phyloP scores from a whole-genome alignment of 2,113 vertebrate species.

The Melanotaenia duboulayi region DNA sequence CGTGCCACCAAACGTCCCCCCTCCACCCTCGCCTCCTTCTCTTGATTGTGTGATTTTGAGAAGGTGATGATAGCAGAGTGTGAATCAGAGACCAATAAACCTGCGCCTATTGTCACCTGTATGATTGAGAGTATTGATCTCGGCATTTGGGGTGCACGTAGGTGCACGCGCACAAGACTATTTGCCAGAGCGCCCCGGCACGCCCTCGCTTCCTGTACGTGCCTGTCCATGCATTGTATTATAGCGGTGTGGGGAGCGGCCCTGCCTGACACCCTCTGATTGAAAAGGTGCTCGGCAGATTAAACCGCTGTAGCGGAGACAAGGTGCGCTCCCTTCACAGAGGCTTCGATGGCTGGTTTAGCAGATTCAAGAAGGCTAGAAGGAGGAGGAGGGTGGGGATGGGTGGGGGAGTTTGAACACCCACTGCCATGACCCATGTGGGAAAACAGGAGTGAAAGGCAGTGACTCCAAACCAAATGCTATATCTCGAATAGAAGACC shows the following conservation, averaged over 20 bases:
- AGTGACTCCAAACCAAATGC: slow-evolving; percentile 61
- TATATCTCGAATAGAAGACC: slow-evolving; percentile 61
- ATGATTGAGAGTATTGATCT: slow-evolving; percentile 70
- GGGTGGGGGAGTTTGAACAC: slow-evolving; percentile 33
- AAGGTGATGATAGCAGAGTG: slow-evolving; percentile 61
- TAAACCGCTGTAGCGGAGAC: slow-evolving; percentile 62
- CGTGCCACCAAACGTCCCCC: not conserved
- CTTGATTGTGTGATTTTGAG: slow-evolving; percentile 57
- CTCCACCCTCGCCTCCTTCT: not conserved
- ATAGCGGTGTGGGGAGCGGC: slow-evolving; percentile 50
- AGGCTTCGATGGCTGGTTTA: slow-evolving; percentile 49
- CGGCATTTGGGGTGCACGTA: slow-evolving; percentile 9
- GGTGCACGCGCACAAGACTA: not conserved
- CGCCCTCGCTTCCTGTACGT: slow-evolving; percentile 57
- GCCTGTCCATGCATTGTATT: slow-evolving; percentile 78
- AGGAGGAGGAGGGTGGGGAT: not conserved
- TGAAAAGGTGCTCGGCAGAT: slow-evolving; percentile 74
- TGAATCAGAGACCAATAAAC: slow-evolving; percentile 58
- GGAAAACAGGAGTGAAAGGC: slow-evolving; percentile 49
- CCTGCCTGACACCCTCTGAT: slow-evolving; percentile 66
- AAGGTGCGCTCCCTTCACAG: slow-evolving; percentile 32
- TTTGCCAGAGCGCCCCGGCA: not conserved
- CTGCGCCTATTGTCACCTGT: slow-evolving; percentile 51
- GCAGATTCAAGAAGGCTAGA: slow-evolving; percentile 40
- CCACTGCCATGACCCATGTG: slow-evolving; percentile 54